A percentile compares a stretch with the other conserved stretches of the same genome.
Evolutionary conservation across 2,797 vertebrate species (phyloP).

Genomic region (Enteromius treurensis): DNA sequence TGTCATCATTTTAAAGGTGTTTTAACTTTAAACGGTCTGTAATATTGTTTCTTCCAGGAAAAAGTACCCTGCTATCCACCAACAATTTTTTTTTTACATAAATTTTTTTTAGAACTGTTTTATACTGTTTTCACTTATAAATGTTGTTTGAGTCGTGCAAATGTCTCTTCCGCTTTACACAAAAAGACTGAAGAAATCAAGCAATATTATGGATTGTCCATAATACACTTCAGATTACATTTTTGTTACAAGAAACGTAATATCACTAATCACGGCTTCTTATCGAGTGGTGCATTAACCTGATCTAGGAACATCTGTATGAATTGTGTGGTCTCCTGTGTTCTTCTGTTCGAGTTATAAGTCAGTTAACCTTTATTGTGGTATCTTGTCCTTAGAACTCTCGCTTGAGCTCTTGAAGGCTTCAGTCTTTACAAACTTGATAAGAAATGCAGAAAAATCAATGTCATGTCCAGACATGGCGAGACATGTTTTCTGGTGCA

Average conservation of each 20-base stretch:
- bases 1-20: too few species aligned
- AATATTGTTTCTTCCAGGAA: background rate
- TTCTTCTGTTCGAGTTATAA: constrained; percentile 1
- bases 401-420: constrained; percentile 20
- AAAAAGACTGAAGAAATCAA: background rate
- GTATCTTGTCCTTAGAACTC: constrained; percentile 23
- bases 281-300: background rate
- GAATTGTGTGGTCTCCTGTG: background rate
- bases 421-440: constrained; percentile 54
- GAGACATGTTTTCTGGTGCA: constrained; percentile 37
- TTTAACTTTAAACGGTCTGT: background rate
- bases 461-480: constrained; percentile 51
- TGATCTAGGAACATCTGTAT: background rate
- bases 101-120: background rate
- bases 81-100: background rate
- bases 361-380: constrained; percentile 10
- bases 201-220: background rate
- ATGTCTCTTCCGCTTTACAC: background rate
- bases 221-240: background rate
- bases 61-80: background rate
- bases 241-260: background rate
- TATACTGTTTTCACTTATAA: background rate
- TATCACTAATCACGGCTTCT: background rate
- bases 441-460: constrained; percentile 47
- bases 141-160: background rate